Base-by-base conservation (phyloP, 2,113 vertebrate species). In the Pluvianellus socialis region DNA sequence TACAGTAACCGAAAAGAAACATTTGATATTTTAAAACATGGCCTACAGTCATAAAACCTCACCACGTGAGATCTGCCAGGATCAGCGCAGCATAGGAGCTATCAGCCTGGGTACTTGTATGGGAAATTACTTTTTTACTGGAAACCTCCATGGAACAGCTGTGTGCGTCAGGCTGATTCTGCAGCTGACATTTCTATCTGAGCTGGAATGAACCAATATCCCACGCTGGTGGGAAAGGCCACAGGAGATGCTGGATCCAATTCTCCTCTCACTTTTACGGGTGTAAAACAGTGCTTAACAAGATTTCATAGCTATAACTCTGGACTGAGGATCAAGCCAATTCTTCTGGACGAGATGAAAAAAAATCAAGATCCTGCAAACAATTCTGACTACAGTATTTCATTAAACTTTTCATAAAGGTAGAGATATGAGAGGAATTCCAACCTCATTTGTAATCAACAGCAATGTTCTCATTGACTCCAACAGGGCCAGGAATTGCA, bases 111-210 rank as follows among this genome's bases (percentile, higher is more conserved):
- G 55, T 52, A 85, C 91, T 94, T 94, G 87, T 71, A 94, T 94
- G 94, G 94, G 96, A 96, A 97, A 97, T 97, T 94, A 96, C 94
- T 94, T 95, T 95, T 96, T 66, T 55, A 91, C 94, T 97, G 92
- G 94, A 96, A 97, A 92, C 91, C 95, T 95, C 94, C 80, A 44
- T 4, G 89, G 92, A 96, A 83, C 93, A 95, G 94, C 95, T 96
- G 95, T 90, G 92, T 90, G 84, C 6, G 13, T 59, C 93, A 95
- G 95, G 77, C 91, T 92, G 95, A 86, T 86, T 93, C 96, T n/a
- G 86, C 95, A 96, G 95, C 96, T 97, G 96, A 96, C 96, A 96
- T 94, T 97, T 96, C 89, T 94, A 47, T 96, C 94, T n/a, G 91
- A 88, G 94, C 89, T 97, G 96, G 71, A 97, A 94, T 94, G 96